Evolutionary conservation across 1,140 invertebrate species (phyloP), one percentile per base, ranked within the genome.

Genomic region (Ephestia elutella): DNA sequence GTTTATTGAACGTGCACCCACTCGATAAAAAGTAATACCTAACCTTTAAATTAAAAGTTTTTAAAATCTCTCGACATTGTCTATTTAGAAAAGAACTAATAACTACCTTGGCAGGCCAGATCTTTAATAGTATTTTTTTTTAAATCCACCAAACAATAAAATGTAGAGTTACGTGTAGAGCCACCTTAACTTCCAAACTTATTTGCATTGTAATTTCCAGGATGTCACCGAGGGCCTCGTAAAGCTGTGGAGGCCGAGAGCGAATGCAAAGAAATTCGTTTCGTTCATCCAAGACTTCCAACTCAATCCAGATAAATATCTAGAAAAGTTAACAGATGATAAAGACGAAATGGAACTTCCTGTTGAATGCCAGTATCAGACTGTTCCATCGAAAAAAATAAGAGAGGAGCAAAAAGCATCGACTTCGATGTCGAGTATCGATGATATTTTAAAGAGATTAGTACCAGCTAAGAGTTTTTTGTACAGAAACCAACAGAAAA

Each of bases 401-500:
- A 80, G 71, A 62, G 75, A 79, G 38, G 73, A 82, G 13, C 48
- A 51, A n/a, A 30, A 35, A 49, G 64, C 72, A 17, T 49, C 54
- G 3, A 61, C 61, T 56, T 71, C 48, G 58, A 72, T 62, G 17
- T 75, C 62, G n/a, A 72, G 57, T 50, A 79, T 86, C 8, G 82
- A 89, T 60, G 79, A 82, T 32, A 67, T 87, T 19, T 59, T 85
- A 15, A 86, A 84, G 56, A 82, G 64, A 63, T 74, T 89, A 2
- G 82, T 80, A 0, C 78, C 80, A 54, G 82, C 86, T 2, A 89
- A 88, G 60, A 90, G 88, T 62, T 90, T 90, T 62, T 60, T 90
- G 5, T 90, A 90, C 56, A 82, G 87, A 68, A 78, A 83, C 32
- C 77, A 84, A 48, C 59, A 71, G n/a, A 80, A 70, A 56, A 61